Conservation (phyloP, 2,113 vertebrate species). For the Ariopsis seemanni region DNA sequence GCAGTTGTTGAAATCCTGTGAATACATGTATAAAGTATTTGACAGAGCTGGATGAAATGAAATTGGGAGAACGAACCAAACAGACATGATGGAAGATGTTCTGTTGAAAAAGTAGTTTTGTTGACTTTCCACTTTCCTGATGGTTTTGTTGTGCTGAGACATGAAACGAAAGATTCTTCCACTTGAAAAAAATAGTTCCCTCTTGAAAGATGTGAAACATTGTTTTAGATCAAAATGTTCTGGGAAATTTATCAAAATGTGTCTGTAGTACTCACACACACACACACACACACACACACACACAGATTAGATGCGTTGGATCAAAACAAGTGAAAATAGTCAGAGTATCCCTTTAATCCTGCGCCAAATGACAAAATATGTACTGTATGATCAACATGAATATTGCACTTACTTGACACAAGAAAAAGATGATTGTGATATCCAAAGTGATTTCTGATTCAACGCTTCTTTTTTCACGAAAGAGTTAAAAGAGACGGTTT, state of each 20-base stretch:
- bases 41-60: background rate
- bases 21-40: background rate
- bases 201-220: background rate
- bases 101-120: background rate
- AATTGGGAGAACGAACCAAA: background rate
- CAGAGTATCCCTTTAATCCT: background rate
- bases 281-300: background rate
- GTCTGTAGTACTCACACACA: background rate
- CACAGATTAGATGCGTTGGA: background rate
- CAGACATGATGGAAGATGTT: background rate
- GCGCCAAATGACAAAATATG: background rate
- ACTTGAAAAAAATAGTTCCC: background rate
- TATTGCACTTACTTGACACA: too few relatives aligned
- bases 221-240: background rate
- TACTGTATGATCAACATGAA: too few relatives aligned
- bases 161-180: background rate
- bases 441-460: too few relatives aligned
- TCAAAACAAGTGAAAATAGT: background rate
- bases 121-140: too few relatives aligned
- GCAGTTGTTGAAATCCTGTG: background rate
- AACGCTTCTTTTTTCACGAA: too few relatives aligned
- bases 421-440: too few relatives aligned
- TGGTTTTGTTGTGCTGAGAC: background rate
- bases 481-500: too few relatives aligned
- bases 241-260: background rate